phyloP scores from a whole-genome alignment of 92 coral and sea anemone species.

The Palythoa grandis region DNA sequence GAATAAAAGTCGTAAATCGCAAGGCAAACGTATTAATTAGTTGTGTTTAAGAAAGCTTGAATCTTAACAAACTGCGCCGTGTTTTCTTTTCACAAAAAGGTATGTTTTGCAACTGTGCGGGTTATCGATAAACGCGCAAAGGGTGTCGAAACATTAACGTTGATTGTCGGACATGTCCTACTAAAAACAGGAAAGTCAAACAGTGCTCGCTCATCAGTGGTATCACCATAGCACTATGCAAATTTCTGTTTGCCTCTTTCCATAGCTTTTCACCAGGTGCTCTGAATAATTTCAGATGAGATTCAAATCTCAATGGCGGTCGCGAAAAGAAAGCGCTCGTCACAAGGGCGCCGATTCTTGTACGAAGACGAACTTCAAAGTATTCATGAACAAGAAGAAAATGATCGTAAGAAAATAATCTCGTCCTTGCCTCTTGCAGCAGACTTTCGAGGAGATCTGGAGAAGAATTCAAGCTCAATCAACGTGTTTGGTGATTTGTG shows the following conservation, averaged over 20 bases:
- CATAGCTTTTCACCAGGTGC: constrained; percentile 30
- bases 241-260: constrained; percentile 23
- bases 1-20: constrained; percentile 19
- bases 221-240: constrained; percentile 47
- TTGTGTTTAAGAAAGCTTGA: constrained; percentile 16
- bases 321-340: constrained; percentile 51
- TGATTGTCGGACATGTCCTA: constrained; percentile 28
- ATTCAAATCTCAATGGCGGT: constrained; percentile 59
- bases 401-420: constrained; percentile 60
- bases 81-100: constrained; percentile 19
- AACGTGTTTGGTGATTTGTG: constrained; percentile 64
- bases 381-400: constrained; percentile 60
- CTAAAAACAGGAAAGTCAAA: constrained; percentile 22
- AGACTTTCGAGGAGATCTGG: constrained; percentile 58
- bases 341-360: constrained; percentile 75
- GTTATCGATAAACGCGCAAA: constrained; percentile 25
- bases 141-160: constrained; percentile 34
- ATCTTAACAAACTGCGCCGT: not conserved
- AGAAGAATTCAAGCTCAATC: constrained; percentile 46
- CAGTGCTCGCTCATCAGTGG: constrained; percentile 8
- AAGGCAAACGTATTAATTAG: constrained; percentile 18
- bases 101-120: constrained; percentile 29
- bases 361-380: constrained; percentile 71
- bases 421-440: constrained; percentile 70
- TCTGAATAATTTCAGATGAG: constrained; percentile 8